Evolutionary conservation across 2,797 vertebrate species (phyloP).

Genomic region (Poecilia gillii): DNA sequence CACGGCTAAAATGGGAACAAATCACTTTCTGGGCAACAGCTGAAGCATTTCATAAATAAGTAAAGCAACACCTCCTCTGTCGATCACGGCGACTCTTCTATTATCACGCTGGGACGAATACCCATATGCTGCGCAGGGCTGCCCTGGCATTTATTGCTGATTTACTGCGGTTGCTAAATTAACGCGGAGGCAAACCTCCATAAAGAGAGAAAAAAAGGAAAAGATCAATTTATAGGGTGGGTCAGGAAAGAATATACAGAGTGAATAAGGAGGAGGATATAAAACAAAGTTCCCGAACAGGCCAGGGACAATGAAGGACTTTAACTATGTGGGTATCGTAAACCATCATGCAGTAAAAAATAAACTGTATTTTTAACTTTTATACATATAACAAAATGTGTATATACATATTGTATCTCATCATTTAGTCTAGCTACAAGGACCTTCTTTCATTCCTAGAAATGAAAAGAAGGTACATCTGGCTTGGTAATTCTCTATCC

Average conservation of each 20-base stretch:
- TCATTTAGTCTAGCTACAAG: neutral
- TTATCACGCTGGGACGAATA: conserved; percentile 1
- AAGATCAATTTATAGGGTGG: neutral
- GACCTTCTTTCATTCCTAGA: neutral
- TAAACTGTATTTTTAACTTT: neutral
- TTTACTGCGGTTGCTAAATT: conserved; percentile 2
- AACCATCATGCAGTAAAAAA: neutral
- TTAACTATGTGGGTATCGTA: neutral
- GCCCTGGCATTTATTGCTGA: conserved; percentile 5
- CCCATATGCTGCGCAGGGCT: neutral
- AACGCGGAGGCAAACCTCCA: neutral
- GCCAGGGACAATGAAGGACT: neutral
- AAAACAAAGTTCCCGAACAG: neutral
- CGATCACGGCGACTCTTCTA: neutral
- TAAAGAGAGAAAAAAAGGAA: neutral
- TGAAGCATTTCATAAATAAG: neutral
- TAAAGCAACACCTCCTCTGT: neutral
- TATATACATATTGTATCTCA: neutral
- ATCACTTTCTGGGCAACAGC: neutral
- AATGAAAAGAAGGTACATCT: neutral
- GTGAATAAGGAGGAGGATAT: neutral
- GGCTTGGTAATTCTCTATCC: neutral
- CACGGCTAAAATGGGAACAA: neutral
- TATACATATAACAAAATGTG: neutral
- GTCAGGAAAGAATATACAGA: neutral